Base-by-base conservation (phyloP, 1,140 invertebrate genomes). In the Aphis craccivora region DNA sequence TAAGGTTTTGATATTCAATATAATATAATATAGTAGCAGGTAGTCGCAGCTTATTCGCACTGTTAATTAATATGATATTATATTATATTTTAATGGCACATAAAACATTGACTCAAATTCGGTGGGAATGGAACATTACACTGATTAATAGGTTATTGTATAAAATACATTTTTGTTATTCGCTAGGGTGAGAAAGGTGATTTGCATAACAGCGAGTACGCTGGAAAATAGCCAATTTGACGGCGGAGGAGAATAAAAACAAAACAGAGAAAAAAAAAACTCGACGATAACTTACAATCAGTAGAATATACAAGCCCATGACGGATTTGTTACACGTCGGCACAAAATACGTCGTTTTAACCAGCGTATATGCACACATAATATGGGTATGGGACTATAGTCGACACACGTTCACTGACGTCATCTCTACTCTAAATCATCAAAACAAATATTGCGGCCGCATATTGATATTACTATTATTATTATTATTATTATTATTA, bases 401-500 rank as follows among this genome's bases (percentile, higher is more conserved):
- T 14, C 4, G 30, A 76, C 60, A 76, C 60, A n/a, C 14, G 60
- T 14, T 4, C n/a, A 5, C 30, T 60, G 55, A n/a, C 60, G 14
- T n/a, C 30, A 14, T n/a, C 14, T 14, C 60, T 4, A 18, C 60
- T 67, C 22, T 67, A 67, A 67, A 67, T 67, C 60, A n/a, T 4
- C 14, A 14, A 20, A 76, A 76, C 60, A 76, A 76, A 76, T 76
- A 76, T 67, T 67, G 30, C 8, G 60, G 60, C 11, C 25, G 9
- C 30, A 67, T 30, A 67, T 67, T 67, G 11, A 11, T 67, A 67
- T 76, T 76, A 76, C n/a, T 76, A 67, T 60, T 60, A 60, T 60
- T 60, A 76, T 76, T 76, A 76, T n/a, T 76, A 18, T n/a, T 76
- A 67, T 60, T 60, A 60, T 60, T 60, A 76, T 76, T 76, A 76